A percentile compares a stretch with the other conserved stretches of the same genome.
phyloP scores from a whole-genome alignment of 2,888 invertebrate genomes.

The Sminthurides aquaticus region DNA sequence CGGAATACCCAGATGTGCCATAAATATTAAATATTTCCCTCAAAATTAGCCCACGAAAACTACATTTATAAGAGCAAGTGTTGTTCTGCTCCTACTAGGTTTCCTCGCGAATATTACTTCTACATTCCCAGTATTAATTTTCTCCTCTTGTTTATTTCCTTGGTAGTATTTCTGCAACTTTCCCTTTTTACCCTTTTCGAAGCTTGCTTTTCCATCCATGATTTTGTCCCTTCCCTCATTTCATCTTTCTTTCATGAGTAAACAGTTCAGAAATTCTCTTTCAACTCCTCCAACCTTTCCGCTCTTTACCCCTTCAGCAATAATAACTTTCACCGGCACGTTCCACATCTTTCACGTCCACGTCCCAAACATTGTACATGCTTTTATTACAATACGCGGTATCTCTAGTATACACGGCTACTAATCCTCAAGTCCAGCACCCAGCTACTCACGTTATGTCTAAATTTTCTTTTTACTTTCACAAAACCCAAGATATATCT shows the following conservation, averaged over 20 bases:
- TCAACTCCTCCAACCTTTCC: not conserved
- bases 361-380: no score
- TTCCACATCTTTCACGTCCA: no score
- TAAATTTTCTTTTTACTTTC: no score
- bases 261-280: not conserved
- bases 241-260: not conserved
- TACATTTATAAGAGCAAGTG: no score
- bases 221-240: not conserved
- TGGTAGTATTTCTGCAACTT: no score
- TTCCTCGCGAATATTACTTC: not conserved
- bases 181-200: not conserved
- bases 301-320: not conserved
- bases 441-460: no score
- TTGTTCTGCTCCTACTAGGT: no score
- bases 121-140: not conserved
- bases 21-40: not conserved
- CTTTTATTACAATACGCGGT: no score
- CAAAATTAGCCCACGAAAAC: no score
- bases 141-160: not conserved
- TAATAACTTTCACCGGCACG: not conserved
- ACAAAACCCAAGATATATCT: not conserved
- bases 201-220: not conserved
- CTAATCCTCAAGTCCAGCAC: no score
- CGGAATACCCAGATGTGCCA: not conserved
- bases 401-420: no score